A percentile compares a stretch with the other conserved stretches of the same genome.
These are phyloP conservation scores for Glaucopsyche alexis DNA, from an alignment of 2,888 invertebrate species.

Conservation along the genomic window DNA sequence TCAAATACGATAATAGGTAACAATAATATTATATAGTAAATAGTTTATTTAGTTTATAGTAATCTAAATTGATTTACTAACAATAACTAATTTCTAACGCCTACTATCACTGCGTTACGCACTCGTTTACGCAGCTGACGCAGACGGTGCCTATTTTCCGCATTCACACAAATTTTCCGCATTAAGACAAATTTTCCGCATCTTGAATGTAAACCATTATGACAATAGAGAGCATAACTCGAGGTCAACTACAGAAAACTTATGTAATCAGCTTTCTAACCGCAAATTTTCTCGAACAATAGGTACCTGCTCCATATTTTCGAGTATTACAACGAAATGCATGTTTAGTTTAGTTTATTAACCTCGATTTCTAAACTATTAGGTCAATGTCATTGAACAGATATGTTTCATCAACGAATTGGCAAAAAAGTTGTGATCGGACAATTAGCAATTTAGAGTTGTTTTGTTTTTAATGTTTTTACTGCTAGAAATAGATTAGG, in stretches of 20 bases:
- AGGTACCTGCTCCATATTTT: background rate
- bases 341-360: background rate
- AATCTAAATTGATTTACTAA: no score
- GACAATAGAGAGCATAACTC: conserved; percentile 34
- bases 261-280: conserved; percentile 57
- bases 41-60: no score
- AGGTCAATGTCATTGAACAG: conserved; percentile 8
- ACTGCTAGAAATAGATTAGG: no score
- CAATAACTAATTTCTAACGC: no score
- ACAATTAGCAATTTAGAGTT: background rate
- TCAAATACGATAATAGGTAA: no score
- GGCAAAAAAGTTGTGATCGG: background rate
- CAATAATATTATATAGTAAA: no score
- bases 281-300: conserved; percentile 46
- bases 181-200: background rate
- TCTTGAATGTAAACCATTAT: conserved; percentile 28
- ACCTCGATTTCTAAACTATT: conserved; percentile 2
- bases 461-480: background rate
- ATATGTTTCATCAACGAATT: background rate
- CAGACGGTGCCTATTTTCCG: background rate
- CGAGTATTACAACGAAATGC: background rate
- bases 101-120: background rate
- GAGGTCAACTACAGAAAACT: conserved; percentile 43
- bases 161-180: background rate
- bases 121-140: background rate